phyloP scores from a whole-genome alignment of 2,888 invertebrate genomes.

The Euphydryas editha region DNA sequence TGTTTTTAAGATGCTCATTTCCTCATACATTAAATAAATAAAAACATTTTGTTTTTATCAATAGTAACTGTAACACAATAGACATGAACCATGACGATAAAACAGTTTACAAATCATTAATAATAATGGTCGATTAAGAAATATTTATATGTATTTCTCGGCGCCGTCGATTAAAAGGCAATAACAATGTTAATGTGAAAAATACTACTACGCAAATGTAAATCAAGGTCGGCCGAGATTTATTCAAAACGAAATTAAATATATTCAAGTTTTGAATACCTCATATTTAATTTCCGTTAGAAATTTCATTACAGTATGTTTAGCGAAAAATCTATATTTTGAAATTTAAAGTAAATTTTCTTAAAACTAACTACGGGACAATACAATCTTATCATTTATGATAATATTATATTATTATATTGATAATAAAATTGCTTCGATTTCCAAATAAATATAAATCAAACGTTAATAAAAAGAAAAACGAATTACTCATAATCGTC shows the following conservation, averaged over 20 bases:
- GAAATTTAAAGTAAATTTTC: neutral
- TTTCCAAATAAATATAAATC: too few species aligned
- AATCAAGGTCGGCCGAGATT: neutral
- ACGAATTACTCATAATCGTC: slow-evolving; percentile 64
- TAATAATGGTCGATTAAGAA: neutral
- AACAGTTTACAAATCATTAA: neutral
- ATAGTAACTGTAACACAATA: neutral
- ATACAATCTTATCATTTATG: slow-evolving; percentile 7
- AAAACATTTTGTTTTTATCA: too few species aligned
- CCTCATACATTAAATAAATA: too few species aligned
- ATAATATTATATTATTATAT: too few species aligned
- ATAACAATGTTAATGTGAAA: neutral
- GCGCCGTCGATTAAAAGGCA: neutral
- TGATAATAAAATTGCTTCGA: too few species aligned
- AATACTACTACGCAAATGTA: neutral
- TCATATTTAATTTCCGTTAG: too few species aligned
- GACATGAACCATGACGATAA: neutral
- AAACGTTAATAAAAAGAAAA: neutral
- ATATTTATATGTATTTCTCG: neutral
- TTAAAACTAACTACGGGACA: neutral
- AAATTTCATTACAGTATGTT: neutral
- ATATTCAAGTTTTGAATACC: neutral
- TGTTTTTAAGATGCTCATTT: too few species aligned
- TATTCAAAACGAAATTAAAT: neutral
- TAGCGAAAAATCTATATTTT: neutral